Evolutionary conservation across 2,888 invertebrate genomes (phyloP), one percentile per base, ranked within the genome.

Genomic region (Nowickia ferox): DNA sequence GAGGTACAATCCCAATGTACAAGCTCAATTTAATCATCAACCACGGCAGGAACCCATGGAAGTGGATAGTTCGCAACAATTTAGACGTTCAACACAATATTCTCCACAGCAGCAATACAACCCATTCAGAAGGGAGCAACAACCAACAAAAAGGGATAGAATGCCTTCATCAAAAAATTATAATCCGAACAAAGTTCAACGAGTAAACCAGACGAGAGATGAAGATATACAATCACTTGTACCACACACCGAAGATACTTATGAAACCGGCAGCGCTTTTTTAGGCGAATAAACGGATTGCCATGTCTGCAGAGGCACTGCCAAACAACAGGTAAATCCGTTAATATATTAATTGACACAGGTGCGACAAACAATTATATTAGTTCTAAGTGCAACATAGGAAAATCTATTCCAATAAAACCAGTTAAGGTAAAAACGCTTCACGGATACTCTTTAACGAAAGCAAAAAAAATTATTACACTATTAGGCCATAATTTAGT

Each of bases 341-440:
- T 51, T n/a, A 15, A 51, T n/a, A 51, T 51, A 6, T n/a, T n/a
- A 51, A 51, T 51, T 9, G 51, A 51, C 51, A 51, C 51, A 13
- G 22, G 57, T 8, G 19, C 19, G 19, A 57, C 57, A 57, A 57
- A 22, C n/a, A 57, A 57, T n/a, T 51, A 51, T 51, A 51, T 51
- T n/a, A 51, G 51, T n/a, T n/a, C 15, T 51, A 51, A 51, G 51
- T 51, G 51, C 15, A 51, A 51, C 9, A 59, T 38, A 59, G 38
- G 59, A n/a, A 59, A 59, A 38, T 38, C 59, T n/a, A 59, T 59
- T 9, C 59, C 30, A 38, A 59, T 59, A 59, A 59, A 59, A 59
- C 59, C 30, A 38, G 59, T 59, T 38, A 59, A 38, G 15, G 38
- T 59, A 38, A n/a, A n/a, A n/a, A n/a, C n/a, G n/a, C n/a, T n/a